Evolutionary conservation across 1,140 invertebrate genomes (phyloP).

Genomic region (Pseudomyrmex flavicornis): DNA sequence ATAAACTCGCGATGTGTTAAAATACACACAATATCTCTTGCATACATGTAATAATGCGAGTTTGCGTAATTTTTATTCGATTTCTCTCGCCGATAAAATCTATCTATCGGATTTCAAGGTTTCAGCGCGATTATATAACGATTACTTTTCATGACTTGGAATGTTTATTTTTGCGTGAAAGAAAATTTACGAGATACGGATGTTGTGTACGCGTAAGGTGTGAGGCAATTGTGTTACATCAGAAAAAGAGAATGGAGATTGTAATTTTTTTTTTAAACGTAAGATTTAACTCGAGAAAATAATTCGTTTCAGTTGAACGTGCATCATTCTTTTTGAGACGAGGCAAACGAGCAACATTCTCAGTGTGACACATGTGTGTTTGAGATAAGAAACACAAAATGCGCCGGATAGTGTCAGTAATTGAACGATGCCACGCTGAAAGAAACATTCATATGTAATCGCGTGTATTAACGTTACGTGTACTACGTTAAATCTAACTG

Average conservation of each 20-base stretch:
- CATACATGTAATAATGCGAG: too few species aligned
- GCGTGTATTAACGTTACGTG: neutral
- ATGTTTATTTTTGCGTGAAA: too few species aligned
- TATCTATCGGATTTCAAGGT: neutral
- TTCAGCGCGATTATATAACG: neutral
- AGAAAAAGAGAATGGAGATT: neutral
- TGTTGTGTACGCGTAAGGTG: neutral
- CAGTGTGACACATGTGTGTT: neutral
- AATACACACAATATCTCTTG: neutral
- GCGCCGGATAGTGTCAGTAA: neutral
- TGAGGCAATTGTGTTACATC: neutral
- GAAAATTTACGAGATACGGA: neutral
- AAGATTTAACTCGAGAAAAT: conserved; percentile 5
- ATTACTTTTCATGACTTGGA: too few species aligned
- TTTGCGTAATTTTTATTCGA: conserved; percentile 1
- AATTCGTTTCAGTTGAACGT: conserved; percentile 29
- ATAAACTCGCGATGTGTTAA: conserved; percentile 21
- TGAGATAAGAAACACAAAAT: neutral
- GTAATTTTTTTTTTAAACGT: neutral
- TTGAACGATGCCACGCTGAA: neutral
- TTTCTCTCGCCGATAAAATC: neutral
- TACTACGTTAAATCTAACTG: neutral
- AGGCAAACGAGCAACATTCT: neutral
- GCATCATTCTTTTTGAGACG: neutral
- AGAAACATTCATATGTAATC: neutral